Evolutionary conservation across 1,140 invertebrate species (phyloP).

Genomic region (Drosophila sp.): DNA sequence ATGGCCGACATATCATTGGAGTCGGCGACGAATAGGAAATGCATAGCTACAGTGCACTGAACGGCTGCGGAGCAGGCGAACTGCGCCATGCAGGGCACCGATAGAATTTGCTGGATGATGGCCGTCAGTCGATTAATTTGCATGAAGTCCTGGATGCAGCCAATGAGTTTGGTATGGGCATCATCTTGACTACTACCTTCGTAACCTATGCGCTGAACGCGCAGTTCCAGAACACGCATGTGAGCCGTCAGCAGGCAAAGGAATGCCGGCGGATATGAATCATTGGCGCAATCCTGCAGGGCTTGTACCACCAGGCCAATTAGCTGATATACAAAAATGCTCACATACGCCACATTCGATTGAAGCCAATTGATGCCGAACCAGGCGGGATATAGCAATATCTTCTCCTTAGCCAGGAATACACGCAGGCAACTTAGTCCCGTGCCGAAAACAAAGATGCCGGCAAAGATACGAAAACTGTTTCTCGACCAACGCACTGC

Average conservation of each 20-base stretch:
- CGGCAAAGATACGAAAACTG: conserved; percentile 54
- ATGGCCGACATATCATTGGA: conserved; percentile 56
- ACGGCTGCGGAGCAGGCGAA: conserved; percentile 67
- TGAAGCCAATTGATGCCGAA: conserved; percentile 62
- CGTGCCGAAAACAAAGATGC: conserved; percentile 68
- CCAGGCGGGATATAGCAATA: conserved; percentile 71
- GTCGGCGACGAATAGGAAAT: conserved; percentile 67
- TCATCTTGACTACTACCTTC: neutral
- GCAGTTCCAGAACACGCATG: conserved; percentile 63
- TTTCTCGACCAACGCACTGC: conserved; percentile 38
- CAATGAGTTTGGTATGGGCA: conserved; percentile 33
- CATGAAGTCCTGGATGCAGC: conserved; percentile 59
- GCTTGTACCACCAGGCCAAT: conserved; percentile 64
- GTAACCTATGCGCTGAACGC: conserved; percentile 59
- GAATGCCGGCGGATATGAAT: conserved; percentile 75
- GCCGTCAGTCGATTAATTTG: conserved; percentile 48
- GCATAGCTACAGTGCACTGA: conserved; percentile 69
- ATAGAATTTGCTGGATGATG: conserved; percentile 65
- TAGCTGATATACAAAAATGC: conserved; percentile 60
- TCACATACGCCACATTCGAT: conserved; percentile 31
- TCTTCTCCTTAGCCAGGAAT: conserved; percentile 33
- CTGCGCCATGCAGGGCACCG: conserved; percentile 65
- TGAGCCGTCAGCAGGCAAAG: conserved; percentile 66
- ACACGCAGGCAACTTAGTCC: conserved; percentile 57
- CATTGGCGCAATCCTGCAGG: conserved; percentile 68